Evolutionary conservation across 2,888 invertebrate species (phyloP).

Genomic region (Allophyes oxyacanthae): DNA sequence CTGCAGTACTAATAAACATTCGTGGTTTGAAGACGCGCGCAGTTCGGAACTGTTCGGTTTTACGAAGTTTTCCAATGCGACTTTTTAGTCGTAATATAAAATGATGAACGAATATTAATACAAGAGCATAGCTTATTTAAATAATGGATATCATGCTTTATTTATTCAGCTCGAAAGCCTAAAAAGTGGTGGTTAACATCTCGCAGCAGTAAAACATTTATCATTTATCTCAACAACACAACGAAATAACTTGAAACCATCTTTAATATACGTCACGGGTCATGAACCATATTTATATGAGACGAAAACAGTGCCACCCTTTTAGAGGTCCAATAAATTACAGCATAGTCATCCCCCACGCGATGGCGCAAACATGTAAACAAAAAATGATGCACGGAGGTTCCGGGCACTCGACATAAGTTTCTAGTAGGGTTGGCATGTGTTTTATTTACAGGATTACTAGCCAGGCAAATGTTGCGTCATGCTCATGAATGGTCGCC

Average conservation of each 20-base stretch:
- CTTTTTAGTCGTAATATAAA: no score
- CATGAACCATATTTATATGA: slow-evolving; percentile 50
- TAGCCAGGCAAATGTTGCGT: no score
- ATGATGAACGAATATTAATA: no score
- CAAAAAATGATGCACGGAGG: slow-evolving; percentile 55
- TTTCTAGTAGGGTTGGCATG: slow-evolving; percentile 65
- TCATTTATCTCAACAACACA: neutral
- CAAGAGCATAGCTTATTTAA: no score
- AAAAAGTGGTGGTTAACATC: neutral
- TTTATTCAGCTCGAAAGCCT: no score
- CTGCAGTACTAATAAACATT: no score
- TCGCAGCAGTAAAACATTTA: slow-evolving; percentile 1
- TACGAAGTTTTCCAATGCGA: no score
- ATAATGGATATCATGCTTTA: no score
- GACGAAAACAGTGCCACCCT: slow-evolving; percentile 50
- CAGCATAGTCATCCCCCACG: slow-evolving; percentile 57
- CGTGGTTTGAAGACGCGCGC: no score
- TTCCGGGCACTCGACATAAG: slow-evolving; percentile 64
- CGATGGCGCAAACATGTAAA: slow-evolving; percentile 54
- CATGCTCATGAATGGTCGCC: no score
- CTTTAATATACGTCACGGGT: slow-evolving; percentile 28
- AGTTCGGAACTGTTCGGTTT: no score
- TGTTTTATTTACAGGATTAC: slow-evolving; percentile 3
- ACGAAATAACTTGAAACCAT: slow-evolving; percentile 5
- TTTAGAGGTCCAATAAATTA: slow-evolving; percentile 59